phyloP scores from a whole-genome alignment of 2,888 invertebrate genomes.

The Noctua fimbriata region DNA sequence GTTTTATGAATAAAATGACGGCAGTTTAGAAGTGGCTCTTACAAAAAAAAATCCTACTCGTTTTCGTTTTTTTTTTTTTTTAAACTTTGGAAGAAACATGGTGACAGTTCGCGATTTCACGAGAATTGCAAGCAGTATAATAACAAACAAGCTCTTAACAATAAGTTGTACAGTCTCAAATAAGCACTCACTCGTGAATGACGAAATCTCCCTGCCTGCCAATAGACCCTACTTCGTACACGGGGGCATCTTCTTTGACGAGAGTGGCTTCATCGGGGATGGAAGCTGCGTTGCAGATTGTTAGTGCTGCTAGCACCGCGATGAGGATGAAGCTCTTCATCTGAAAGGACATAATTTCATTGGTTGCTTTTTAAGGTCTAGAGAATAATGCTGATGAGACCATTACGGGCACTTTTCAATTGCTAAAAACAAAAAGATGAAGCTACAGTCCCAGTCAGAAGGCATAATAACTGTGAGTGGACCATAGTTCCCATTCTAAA shows the following conservation, averaged over 20 bases:
- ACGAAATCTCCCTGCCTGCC: not conserved
- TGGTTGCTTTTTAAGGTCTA: not conserved
- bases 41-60: too few relatives aligned
- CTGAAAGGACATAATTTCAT: constrained; percentile 4
- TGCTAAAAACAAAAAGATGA: too few relatives aligned
- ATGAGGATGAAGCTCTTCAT: constrained; percentile 8
- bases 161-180: not conserved
- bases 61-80: too few relatives aligned
- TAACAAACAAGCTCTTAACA: not conserved
- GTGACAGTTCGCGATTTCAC: too few relatives aligned
- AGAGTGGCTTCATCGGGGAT: not conserved
- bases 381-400: too few relatives aligned
- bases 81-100: too few relatives aligned
- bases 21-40: too few relatives aligned
- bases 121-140: not conserved
- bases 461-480: too few relatives aligned
- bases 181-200: not conserved
- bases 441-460: too few relatives aligned
- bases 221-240: not conserved
- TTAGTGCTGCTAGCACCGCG: constrained; percentile 13
- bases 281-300: not conserved
- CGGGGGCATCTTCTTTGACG: not conserved
- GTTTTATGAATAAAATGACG: too few relatives aligned
- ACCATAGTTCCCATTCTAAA: too few relatives aligned
- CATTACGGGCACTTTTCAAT: too few relatives aligned